phyloP scores from a whole-genome alignment of 2,888 invertebrate genomes.

The Athetis lepigone region DNA sequence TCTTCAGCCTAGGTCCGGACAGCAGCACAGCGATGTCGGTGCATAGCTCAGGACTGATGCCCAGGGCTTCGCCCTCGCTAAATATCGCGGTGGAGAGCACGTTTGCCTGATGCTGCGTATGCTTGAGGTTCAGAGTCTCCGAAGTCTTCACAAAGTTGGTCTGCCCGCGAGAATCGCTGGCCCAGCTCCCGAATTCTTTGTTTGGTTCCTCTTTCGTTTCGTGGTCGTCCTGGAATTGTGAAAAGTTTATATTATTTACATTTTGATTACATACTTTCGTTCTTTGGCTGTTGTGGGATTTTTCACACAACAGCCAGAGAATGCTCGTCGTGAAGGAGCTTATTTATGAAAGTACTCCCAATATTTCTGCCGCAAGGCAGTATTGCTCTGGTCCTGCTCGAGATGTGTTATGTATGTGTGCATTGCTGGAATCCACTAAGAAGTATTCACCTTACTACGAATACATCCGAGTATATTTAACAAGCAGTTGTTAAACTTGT shows the following conservation, averaged over 20 bases:
- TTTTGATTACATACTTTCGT: too few relatives aligned
- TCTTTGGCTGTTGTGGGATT: too few relatives aligned
- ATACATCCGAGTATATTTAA: too few relatives aligned
- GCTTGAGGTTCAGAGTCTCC: constrained; percentile 83
- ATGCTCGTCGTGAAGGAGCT: too few relatives aligned
- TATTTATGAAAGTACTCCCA: too few relatives aligned
- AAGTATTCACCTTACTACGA: too few relatives aligned
- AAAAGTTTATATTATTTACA: not conserved
- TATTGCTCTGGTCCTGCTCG: too few relatives aligned
- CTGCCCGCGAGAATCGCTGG: constrained; percentile 84
- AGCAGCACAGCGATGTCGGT: constrained; percentile 93
- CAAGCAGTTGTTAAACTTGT: too few relatives aligned
- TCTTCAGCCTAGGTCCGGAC: constrained; percentile 93
- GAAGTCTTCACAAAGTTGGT: constrained; percentile 89
- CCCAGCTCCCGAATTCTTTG: constrained; percentile 85
- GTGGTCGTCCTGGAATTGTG: constrained; percentile 70
- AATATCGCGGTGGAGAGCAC: constrained; percentile 90
- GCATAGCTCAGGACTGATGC: constrained; percentile 91
- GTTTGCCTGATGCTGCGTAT: constrained; percentile 86
- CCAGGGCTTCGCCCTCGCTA: constrained; percentile 92
- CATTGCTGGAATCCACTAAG: too few relatives aligned
- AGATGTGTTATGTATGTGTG: too few relatives aligned
- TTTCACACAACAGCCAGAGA: too few relatives aligned
- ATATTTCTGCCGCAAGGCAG: too few relatives aligned
- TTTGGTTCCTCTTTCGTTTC: constrained; percentile 71